A percentile compares a stretch with the other conserved stretches of the same genome.
These are phyloP conservation scores for Fratercula arctica DNA, from an alignment of 2,797 vertebrate genomes.

Conservation along the genomic window DNA sequence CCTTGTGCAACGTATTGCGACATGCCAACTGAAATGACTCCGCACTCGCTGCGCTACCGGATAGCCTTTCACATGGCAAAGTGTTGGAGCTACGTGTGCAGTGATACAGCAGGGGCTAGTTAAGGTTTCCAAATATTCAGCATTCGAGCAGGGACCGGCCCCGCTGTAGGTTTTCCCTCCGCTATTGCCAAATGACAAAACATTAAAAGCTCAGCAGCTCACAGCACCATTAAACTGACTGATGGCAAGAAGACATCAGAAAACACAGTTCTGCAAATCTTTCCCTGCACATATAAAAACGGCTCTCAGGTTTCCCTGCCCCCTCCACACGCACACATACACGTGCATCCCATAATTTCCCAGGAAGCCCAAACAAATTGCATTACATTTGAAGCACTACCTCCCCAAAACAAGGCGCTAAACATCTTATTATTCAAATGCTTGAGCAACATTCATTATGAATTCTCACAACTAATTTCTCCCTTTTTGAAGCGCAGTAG, in stretches of 20 bases:
- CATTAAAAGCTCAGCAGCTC: background rate
- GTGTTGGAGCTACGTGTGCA: background rate
- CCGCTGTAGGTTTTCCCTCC: background rate
- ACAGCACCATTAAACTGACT: slow-evolving; percentile 46
- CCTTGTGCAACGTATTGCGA: background rate
- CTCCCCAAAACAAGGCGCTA: background rate
- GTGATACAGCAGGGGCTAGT: background rate
- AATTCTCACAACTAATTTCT: slow-evolving; percentile 16
- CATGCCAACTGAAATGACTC: background rate
- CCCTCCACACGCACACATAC: background rate
- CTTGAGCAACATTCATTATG: background rate
- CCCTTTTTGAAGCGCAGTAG: background rate
- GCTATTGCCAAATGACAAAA: background rate
- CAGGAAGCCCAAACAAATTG: slow-evolving; percentile 30
- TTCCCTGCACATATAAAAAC: background rate
- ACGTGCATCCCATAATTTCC: background rate
- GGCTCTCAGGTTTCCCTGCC: slow-evolving; percentile 11
- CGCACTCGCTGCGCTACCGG: accelerated
- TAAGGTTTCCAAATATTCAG: background rate
- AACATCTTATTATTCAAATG: background rate
- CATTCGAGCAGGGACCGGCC: background rate
- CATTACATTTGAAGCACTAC: background rate
- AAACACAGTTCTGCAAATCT: background rate
- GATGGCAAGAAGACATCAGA: slow-evolving; percentile 38
- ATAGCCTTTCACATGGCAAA: background rate